Percentiles rank a stretch among this genome's conserved stretches.
Evolutionary conservation across 2,113 vertebrate genomes (phyloP).

Genomic region (Cranoglanis bouderius): DNA sequence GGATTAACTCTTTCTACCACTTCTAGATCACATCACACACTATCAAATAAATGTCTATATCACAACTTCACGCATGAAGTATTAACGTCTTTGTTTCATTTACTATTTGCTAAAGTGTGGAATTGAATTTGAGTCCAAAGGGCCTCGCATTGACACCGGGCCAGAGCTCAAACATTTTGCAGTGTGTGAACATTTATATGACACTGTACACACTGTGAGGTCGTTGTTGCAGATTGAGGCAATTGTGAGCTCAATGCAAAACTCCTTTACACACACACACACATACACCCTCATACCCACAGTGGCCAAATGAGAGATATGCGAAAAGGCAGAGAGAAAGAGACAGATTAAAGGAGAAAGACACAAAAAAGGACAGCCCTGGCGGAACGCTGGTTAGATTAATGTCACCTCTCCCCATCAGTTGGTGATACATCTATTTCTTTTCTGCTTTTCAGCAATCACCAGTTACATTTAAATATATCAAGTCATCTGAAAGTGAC

Average conservation of each 20-base stretch:
- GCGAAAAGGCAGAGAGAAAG: conserved; percentile 32
- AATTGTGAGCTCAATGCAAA: conserved; percentile 14
- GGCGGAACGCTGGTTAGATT: conserved; percentile 54
- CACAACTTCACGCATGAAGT: neutral
- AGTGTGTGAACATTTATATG: conserved; percentile 19
- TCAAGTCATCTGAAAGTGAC: conserved; percentile 64
- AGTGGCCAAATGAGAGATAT: conserved; percentile 25
- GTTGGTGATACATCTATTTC: conserved; percentile 57
- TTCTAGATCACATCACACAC: neutral
- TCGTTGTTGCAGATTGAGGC: conserved; percentile 16
- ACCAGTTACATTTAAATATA: conserved; percentile 67
- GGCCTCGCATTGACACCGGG: neutral
- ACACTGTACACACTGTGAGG: conserved; percentile 17
- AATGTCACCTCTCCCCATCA: conserved; percentile 58
- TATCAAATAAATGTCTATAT: neutral
- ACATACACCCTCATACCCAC: conserved; percentile 22
- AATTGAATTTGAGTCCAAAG: conserved; percentile 13
- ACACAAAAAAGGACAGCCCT: conserved; percentile 32
- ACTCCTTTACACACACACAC: conserved; percentile 28
- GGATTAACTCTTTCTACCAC: conserved; percentile 29
- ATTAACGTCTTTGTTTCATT: conserved; percentile 2
- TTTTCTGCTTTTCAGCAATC: conserved; percentile 58
- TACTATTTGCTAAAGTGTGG: conserved; percentile 19
- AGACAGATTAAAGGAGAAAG: conserved; percentile 43
- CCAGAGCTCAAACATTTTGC: neutral